Base-by-base conservation (phyloP, 2,888 invertebrate genomes). In the Diloba caeruleocephala region DNA sequence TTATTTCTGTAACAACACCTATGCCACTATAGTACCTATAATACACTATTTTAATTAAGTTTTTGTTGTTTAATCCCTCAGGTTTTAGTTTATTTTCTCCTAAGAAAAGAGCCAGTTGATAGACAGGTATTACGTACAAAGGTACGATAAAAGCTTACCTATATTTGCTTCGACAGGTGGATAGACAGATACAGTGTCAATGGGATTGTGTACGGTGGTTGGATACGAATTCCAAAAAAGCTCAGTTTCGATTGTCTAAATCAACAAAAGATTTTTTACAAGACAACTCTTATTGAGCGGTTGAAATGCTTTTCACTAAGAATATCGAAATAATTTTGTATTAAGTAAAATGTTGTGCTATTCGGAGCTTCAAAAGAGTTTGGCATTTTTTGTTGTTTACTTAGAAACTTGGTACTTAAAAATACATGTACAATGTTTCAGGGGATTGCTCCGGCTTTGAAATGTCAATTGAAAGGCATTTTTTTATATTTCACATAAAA, bases 131-230 rank as follows among this genome's bases (percentile, higher is more conserved):
- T 56, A 23, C 21, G 50, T 42, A 55, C 43, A 54, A 54, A 37
- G 53, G 21, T 32, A 37, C 39, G 28, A 55, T 51, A 66, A 58
- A 70, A 70, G 59, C 63, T 46, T 49, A 59, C 50, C 37, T 55
- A 62, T 49, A 66, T 63, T 64, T 39, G 32, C 25, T 58, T 43
- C 55, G 66, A 62, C 62, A 58, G 58, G 53, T 62, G 58, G 42
- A 53, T 55, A 53, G 62, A 69, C 58, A 62, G 58, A 58, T 70
- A 70, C 66, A 62, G 68, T 69, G 68, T 69, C 62, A 62, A 66
- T 55, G 55, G 43, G 49, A 69, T 68, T 55, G 58, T 55, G 52
- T 42, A 50, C 62, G 65, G 61, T 57, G 59, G 46, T 53, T 58
- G 49, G 53, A 19, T 42, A 53, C 61, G 15, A 28, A 48, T 29